Percentiles rank a stretch among this genome's conserved stretches.
These are phyloP conservation scores for Synodontis membranacea DNA, from an alignment of 2,113 vertebrate species.

Conservation along the genomic window DNA sequence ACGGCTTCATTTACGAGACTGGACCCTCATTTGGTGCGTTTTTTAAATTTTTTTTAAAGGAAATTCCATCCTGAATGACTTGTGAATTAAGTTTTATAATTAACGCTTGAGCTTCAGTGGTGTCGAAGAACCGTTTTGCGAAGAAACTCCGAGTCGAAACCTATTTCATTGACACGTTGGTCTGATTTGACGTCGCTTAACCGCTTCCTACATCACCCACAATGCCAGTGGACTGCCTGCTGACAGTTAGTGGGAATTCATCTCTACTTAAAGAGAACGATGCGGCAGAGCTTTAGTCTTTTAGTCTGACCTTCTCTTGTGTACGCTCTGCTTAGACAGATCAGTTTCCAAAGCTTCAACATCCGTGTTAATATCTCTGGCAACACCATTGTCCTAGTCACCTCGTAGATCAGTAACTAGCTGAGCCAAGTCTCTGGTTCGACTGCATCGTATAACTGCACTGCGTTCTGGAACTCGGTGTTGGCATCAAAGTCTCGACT, in stretches of 20 bases:
- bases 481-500: neutral
- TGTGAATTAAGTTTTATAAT: neutral
- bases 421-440: neutral
- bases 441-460: neutral
- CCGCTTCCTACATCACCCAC: neutral
- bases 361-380: neutral
- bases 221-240: neutral
- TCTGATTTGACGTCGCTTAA: neutral
- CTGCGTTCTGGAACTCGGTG: neutral
- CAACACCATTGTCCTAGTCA: neutral
- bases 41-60: neutral
- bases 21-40: neutral
- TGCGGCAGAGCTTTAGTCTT: neutral
- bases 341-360: neutral
- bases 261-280: neutral
- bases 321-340: neutral
- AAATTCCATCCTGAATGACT: neutral
- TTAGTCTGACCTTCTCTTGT: neutral
- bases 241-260: neutral
- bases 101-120: neutral
- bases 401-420: neutral
- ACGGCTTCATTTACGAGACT: neutral
- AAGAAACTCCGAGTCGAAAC: neutral
- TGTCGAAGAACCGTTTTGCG: neutral
- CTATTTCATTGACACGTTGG: neutral